Percentiles rank a stretch among this genome's conserved stretches.
Evolutionary conservation across 2,113 vertebrate genomes (phyloP).

Genomic region (Psittacus erithacus): DNA sequence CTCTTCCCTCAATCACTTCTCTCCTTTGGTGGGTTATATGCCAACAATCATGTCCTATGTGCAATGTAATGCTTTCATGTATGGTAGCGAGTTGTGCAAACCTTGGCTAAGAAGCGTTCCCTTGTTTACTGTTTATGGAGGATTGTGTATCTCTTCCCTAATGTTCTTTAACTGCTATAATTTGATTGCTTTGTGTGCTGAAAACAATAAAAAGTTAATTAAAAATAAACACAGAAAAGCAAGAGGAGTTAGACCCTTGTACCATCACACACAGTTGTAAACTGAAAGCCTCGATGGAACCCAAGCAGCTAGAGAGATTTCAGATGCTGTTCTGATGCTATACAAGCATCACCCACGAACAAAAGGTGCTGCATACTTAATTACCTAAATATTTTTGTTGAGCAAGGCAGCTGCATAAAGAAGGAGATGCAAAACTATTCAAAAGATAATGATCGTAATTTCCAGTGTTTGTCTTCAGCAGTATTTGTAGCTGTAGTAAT

Average conservation of each 20-base stretch:
- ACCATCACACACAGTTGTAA: neutral
- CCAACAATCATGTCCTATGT: neutral
- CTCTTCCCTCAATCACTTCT: neutral
- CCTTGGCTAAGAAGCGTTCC: neutral
- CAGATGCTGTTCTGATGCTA: neutral
- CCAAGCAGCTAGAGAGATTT: neutral
- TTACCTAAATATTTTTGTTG: neutral
- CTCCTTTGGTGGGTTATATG: neutral
- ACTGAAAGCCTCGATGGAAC: neutral
- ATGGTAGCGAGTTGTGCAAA: rapidly evolving
- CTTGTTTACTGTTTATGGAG: neutral
- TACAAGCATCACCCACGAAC: neutral
- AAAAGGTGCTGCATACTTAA: neutral
- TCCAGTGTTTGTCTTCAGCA: neutral
- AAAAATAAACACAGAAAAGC: neutral
- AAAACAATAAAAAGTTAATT: slow-evolving; percentile 19
- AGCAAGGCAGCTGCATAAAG: neutral
- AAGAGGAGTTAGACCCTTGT: neutral
- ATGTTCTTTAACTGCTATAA: neutral
- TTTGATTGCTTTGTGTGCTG: neutral
- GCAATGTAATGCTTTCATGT: rapidly evolving
- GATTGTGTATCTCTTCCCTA: neutral
- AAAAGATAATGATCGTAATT: neutral
- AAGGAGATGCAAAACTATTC: neutral
- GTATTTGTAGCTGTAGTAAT: neutral